phyloP scores from a whole-genome alignment of 2,888 invertebrate species.

The Serrognathus titanus region DNA sequence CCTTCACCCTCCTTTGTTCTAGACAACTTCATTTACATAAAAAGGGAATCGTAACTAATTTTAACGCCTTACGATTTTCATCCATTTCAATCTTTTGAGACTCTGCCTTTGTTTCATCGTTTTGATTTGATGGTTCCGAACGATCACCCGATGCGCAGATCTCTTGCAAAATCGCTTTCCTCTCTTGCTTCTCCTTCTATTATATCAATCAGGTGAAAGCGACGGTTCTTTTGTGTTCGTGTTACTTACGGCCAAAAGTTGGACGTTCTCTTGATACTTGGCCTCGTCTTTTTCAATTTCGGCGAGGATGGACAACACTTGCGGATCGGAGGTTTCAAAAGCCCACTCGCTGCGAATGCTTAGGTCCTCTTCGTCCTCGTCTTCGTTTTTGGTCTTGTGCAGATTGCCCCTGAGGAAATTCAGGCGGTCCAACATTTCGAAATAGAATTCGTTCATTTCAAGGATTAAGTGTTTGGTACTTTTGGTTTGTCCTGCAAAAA shows the following conservation, averaged over 20 bases:
- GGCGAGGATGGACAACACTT: neutral
- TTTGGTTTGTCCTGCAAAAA: constrained; percentile 11
- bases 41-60: neutral
- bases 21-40: neutral
- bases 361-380: neutral
- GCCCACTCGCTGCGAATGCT: neutral
- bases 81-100: neutral
- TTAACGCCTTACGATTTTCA: too few species aligned
- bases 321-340: neutral
- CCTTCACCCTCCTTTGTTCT: constrained; percentile 8
- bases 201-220: neutral
- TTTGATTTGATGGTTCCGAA: neutral
- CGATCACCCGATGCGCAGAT: constrained; percentile 1
- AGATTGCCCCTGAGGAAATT: constrained; percentile 19
- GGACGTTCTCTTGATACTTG: neutral
- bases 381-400: neutral
- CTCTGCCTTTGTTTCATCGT: too few species aligned
- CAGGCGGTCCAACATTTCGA: constrained; percentile 28
- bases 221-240: neutral
- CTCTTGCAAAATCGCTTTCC: constrained; percentile 4
- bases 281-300: constrained; percentile 6
- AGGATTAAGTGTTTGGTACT: constrained; percentile 21
- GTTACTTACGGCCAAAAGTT: too few species aligned
- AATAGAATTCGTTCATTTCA: constrained; percentile 29
- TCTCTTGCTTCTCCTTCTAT: constrained; percentile 8